Percentiles rank a stretch among this genome's conserved stretches.
Conservation (phyloP, 1,140 invertebrate species). For the Uloborus diversus region DNA sequence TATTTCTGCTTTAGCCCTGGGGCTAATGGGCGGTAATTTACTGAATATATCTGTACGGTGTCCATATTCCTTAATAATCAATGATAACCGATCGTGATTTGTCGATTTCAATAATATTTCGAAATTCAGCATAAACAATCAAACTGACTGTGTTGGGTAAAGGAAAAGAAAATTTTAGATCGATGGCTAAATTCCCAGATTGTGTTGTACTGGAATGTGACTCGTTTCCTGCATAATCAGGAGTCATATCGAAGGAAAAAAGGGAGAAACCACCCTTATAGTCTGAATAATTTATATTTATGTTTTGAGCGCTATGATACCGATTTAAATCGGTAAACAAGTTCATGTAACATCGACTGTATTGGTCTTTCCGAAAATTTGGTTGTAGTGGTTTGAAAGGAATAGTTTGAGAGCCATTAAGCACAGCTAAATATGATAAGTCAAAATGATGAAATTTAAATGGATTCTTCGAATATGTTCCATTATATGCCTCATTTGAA, state of each 20-base stretch:
- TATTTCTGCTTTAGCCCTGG: too few relatives aligned
- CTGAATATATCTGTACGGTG: too few relatives aligned
- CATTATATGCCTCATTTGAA: slow-evolving; percentile 23
- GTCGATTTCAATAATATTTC: slow-evolving; percentile 7
- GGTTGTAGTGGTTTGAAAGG: slow-evolving; percentile 7
- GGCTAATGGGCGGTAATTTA: too few relatives aligned
- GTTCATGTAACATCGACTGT: background rate
- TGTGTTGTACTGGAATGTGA: background rate
- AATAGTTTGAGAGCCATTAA: slow-evolving; percentile 13
- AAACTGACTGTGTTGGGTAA: background rate
- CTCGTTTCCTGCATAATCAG: background rate
- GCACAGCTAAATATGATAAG: background rate
- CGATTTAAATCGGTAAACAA: slow-evolving; percentile 19
- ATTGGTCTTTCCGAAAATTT: slow-evolving; percentile 4
- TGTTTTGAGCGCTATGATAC: slow-evolving; percentile 6
- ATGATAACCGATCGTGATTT: background rate
- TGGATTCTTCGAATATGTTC: slow-evolving; percentile 1
- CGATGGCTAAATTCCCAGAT: background rate
- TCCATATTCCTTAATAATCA: slow-evolving; percentile 5
- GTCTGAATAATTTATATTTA: slow-evolving; percentile 15
- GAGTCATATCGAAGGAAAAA: background rate
- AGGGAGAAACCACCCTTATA: slow-evolving; percentile 8
- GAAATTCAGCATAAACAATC: slow-evolving; percentile 13
- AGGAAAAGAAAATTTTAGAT: background rate
- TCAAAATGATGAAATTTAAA: slow-evolving; percentile 39